Evolutionary conservation across 2,113 vertebrate species (phyloP).

Genomic region (Kobus ellipsiprymnus): DNA sequence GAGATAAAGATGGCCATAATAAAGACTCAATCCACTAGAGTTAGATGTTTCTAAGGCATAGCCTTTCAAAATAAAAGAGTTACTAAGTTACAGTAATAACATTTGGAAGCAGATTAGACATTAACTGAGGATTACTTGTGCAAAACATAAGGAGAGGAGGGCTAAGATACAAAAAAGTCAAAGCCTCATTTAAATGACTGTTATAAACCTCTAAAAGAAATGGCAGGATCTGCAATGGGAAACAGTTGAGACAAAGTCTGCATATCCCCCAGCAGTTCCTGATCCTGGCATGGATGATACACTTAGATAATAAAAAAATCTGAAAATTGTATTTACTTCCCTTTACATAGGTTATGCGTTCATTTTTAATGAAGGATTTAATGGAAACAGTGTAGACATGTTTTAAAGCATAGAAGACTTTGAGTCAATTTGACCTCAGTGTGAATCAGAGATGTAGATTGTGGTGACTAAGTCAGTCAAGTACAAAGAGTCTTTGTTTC

Average conservation of each 20-base stretch:
- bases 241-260: neutral
- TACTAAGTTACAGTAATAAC: neutral
- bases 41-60: neutral
- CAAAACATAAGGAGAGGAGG: neutral
- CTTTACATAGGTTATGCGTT: neutral
- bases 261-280: neutral
- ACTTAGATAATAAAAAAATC: neutral
- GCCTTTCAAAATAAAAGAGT: neutral
- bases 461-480: neutral
- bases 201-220: neutral
- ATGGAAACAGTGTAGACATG: neutral
- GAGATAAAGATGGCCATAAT: neutral
- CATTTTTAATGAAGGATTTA: neutral
- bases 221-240: neutral
- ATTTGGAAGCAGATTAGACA: neutral
- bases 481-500: neutral
- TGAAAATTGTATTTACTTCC: neutral
- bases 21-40: neutral
- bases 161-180: neutral
- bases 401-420: neutral
- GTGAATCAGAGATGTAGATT: neutral
- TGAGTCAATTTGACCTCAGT: neutral
- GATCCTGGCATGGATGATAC: neutral
- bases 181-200: conserved; percentile 2
- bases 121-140: neutral